These are phyloP conservation scores for Ctenopoma kingsleyae DNA, from an alignment of 2,797 vertebrate species.

Conservation along the genomic window DNA sequence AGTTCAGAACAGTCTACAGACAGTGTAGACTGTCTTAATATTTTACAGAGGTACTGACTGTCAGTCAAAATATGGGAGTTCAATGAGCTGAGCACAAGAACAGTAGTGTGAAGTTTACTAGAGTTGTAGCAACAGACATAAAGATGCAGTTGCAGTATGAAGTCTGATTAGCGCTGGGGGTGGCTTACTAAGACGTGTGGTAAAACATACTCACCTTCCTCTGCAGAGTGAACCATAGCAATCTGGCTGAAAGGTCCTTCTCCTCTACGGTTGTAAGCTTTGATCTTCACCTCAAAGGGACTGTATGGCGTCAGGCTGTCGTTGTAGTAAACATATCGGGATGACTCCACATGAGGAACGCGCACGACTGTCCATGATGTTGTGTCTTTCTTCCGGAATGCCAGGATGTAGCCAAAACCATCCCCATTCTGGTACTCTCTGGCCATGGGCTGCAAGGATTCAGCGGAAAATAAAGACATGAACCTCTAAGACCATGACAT, in stretches of 20 bases:
- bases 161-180: too few relatives aligned
- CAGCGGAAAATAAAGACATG: background rate
- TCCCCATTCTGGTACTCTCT: conserved; percentile 97
- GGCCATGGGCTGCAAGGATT: conserved; percentile 85
- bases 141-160: background rate
- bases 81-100: too few relatives aligned
- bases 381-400: conserved; percentile 87
- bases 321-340: conserved; percentile 92
- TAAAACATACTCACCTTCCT: conserved; percentile 88
- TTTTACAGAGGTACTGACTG: background rate
- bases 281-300: conserved; percentile 95
- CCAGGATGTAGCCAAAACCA: conserved; percentile 93
- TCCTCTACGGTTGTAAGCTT: conserved; percentile 91
- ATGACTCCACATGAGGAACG: conserved; percentile 88
- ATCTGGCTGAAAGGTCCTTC: conserved; percentile 95
- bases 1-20: background rate
- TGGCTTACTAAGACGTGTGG: background rate
- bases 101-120: background rate
- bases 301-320: conserved; percentile 90
- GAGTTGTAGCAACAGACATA: background rate
- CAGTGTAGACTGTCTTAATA: too few relatives aligned
- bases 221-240: conserved; percentile 91
- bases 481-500: background rate
- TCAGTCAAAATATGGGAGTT: too few relatives aligned
- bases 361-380: conserved; percentile 83